Evolutionary conservation across 2,888 invertebrate genomes (phyloP).

Genomic region (Agrilus biguttatus): DNA sequence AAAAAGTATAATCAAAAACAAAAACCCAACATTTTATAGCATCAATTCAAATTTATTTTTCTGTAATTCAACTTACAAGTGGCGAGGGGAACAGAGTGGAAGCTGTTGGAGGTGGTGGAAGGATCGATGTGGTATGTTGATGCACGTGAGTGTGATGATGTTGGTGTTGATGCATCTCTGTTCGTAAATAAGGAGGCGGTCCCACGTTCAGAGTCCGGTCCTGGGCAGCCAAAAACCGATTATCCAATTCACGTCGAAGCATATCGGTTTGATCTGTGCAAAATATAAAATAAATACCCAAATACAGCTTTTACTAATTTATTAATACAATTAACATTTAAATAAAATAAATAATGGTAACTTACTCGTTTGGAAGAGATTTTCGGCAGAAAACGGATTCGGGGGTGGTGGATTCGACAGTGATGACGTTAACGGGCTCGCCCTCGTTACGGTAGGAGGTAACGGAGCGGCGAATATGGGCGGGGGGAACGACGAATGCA

Average conservation of each 20-base stretch:
- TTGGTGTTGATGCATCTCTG: conserved; percentile 86
- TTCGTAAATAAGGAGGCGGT: conserved; percentile 48
- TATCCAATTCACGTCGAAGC: conserved; percentile 78
- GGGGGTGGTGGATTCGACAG: conserved; percentile 42
- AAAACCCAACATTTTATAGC: background rate
- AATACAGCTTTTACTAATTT: background rate
- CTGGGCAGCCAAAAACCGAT: conserved; percentile 76
- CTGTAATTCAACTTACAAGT: conserved; percentile 37
- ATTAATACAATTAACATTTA: too few species aligned
- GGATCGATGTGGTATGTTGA: conserved; percentile 61
- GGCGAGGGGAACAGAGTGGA: conserved; percentile 47
- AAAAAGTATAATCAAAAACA: too few species aligned
- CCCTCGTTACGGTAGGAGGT: conserved; percentile 39
- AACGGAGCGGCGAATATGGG: conserved; percentile 41
- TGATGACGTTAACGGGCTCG: conserved; percentile 53
- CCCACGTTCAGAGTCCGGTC: conserved; percentile 44
- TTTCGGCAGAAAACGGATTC: conserved; percentile 78
- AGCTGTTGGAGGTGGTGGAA: conserved; percentile 42
- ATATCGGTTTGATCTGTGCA: conserved; percentile 63
- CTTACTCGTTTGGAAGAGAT: conserved; percentile 74
- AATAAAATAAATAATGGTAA: conserved; percentile 11
- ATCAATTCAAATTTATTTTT: background rate
- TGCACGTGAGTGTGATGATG: conserved; percentile 87
- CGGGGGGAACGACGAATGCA: conserved; percentile 27
- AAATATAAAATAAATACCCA: background rate